phyloP scores from a whole-genome alignment of 2,797 vertebrate genomes.

The Liasis olivaceus region DNA sequence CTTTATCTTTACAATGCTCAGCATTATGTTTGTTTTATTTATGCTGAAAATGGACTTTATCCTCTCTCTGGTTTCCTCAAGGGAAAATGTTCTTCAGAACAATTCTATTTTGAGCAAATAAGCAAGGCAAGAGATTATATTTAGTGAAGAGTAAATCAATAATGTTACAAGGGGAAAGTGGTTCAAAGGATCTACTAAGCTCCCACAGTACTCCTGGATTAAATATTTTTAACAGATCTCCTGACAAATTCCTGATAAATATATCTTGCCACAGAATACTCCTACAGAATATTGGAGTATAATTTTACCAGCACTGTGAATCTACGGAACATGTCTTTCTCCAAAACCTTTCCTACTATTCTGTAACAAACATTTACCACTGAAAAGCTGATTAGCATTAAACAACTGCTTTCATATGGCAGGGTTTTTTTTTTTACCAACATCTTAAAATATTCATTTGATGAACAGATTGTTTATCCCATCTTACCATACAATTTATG shows the following conservation, averaged over 20 bases:
- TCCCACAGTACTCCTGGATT: neutral
- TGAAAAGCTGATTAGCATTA: neutral
- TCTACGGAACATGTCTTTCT: neutral
- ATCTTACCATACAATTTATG: neutral
- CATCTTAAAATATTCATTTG: neutral
- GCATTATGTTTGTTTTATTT: slow-evolving; percentile 51
- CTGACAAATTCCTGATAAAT: neutral
- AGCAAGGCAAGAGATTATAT: slow-evolving; percentile 33
- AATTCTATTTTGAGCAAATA: slow-evolving; percentile 46
- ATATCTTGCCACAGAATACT: neutral
- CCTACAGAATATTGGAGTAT: neutral
- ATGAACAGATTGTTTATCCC: neutral
- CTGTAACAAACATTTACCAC: neutral
- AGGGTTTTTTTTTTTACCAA: neutral
- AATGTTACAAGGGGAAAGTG: neutral
- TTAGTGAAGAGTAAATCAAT: slow-evolving; percentile 24
- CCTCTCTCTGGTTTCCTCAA: slow-evolving; percentile 33
- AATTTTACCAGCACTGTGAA: neutral
- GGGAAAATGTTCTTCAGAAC: slow-evolving; percentile 34
- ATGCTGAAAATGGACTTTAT: slow-evolving; percentile 39
- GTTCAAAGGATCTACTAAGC: neutral
- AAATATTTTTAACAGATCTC: neutral
- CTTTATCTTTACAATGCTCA: slow-evolving; percentile 40
- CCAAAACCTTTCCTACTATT: neutral
- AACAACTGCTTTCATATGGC: neutral